Conservation (phyloP, 2,113 vertebrate species). For the Zosterops lateralis region DNA sequence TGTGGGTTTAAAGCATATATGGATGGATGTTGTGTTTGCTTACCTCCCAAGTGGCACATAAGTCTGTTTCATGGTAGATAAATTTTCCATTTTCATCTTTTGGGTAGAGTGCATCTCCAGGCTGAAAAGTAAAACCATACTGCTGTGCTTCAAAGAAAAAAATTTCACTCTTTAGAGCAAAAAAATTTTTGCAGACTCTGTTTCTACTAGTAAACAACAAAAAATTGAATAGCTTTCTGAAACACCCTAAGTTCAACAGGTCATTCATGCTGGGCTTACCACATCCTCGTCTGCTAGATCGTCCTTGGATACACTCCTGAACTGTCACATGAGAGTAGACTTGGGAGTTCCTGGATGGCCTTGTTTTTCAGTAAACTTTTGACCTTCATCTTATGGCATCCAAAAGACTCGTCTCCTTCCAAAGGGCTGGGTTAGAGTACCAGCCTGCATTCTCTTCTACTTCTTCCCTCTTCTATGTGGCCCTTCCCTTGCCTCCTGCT, state of each 20-base stretch:
- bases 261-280: conserved; percentile 10
- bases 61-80: conserved; percentile 84
- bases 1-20: not conserved
- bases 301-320: conserved; percentile 1
- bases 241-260: not conserved
- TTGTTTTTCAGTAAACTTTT: not conserved
- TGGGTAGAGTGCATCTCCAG: conserved; percentile 83
- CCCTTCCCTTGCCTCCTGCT: not conserved
- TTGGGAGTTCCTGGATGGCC: not conserved
- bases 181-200: not conserved
- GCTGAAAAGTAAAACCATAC: conserved; percentile 72
- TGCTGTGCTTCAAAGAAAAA: not conserved
- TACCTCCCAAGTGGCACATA: conserved; percentile 95
- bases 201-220: not conserved
- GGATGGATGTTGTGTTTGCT: conserved; percentile 43
- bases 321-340: not conserved
- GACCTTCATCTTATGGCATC: not conserved
- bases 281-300: not conserved
- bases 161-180: not conserved
- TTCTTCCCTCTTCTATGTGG: not conserved
- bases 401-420: not conserved
- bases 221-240: not conserved
- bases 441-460: not conserved
- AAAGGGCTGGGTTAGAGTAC: not conserved
- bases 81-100: conserved; percentile 82